phyloP scores from a whole-genome alignment of 2,888 invertebrate species.

The Xylota segnis region DNA sequence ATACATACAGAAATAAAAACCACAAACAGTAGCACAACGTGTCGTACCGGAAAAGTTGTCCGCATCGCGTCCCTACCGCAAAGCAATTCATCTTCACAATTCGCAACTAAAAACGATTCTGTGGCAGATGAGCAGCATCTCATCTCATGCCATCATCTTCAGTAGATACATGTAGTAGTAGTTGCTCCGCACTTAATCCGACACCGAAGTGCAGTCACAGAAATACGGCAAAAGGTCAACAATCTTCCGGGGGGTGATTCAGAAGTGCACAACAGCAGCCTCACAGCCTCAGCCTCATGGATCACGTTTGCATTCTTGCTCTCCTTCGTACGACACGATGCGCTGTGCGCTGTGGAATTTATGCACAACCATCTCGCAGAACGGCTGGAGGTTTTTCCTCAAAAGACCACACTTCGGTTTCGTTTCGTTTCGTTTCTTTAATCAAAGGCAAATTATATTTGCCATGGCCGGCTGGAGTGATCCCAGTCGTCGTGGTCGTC shows the following conservation, averaged over 20 bases:
- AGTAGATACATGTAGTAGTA: background rate
- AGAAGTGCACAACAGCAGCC: background rate
- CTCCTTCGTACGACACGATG: slow-evolving; percentile 25
- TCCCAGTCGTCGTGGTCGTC: background rate
- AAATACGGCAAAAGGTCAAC: slow-evolving; percentile 67
- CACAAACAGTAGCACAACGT: slow-evolving; percentile 46
- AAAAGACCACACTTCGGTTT: slow-evolving; percentile 36
- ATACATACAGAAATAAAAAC: slow-evolving; percentile 20
- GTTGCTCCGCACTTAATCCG: slow-evolving; percentile 56
- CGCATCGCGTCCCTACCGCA: slow-evolving; percentile 42
- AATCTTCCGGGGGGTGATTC: slow-evolving; percentile 44
- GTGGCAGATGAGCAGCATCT: slow-evolving; percentile 56
- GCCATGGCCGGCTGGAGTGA: slow-evolving; percentile 55
- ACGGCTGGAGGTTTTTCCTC: slow-evolving; percentile 11
- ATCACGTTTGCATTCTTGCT: slow-evolving; percentile 50
- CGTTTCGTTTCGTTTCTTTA: slow-evolving; percentile 2
- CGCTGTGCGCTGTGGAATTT: slow-evolving; percentile 36
- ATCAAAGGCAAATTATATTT: slow-evolving; percentile 60
- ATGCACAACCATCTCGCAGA: slow-evolving; percentile 22
- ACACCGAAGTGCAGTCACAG: slow-evolving; percentile 49
- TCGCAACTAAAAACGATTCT: slow-evolving; percentile 32
- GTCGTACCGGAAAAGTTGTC: slow-evolving; percentile 47
- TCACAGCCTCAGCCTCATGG: no score
- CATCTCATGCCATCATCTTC: slow-evolving; percentile 21
- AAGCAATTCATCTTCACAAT: slow-evolving; percentile 59